Base-by-base conservation (phyloP, 1,140 invertebrate species). In the Dendroctonus ponderosae region DNA sequence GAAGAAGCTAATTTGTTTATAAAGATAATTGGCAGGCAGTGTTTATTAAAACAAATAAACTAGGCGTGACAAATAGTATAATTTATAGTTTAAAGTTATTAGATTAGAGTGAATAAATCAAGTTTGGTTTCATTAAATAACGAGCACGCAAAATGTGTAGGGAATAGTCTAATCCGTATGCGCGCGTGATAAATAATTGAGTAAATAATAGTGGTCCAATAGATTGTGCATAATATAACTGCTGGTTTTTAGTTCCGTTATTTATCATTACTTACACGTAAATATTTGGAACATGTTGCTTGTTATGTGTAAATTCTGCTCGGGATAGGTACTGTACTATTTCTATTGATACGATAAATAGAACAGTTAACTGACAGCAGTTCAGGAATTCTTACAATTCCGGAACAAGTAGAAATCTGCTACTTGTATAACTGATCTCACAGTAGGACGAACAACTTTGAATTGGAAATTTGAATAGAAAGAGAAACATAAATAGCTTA, bases 21-120 rank as follows among this genome's bases (percentile, higher is more conserved):
- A 40, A 50, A 42, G 50, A 62, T 62, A 62, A 62, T 62, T 62
- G 60, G 60, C 59, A 50, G 59, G 48, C 49, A 52, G 60, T 38
- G 60, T 62, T 52, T 52, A 62, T 62, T 62, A 62, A 62, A 62
- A 62, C 49, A 62, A 52, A 62, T 52, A 62, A 62, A 62, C 60
- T 62, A 62, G 60, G 60, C 60, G 60, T 62, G 41, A 62, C 60
- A 53, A 51, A 62, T 62, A 62, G 60, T 53, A 62, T 62, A 62
- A 62, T 62, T 62, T 62, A 62, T 62, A 52, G 60, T 62, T 52
- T 43, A 38, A 52, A 62, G 37, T 62, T 53, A 62, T 62, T 62
- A 62, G 60, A 62, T 62, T 62, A 62, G 49, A 52, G 50, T 14
- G 38, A 46, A 62, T 62, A 62, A 62, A 62, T 62, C 60, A 62